A percentile compares a stretch with the other conserved stretches of the same genome.
Evolutionary conservation across 2,113 vertebrate species (phyloP).

Genomic region (Sebastes schlegelii): DNA sequence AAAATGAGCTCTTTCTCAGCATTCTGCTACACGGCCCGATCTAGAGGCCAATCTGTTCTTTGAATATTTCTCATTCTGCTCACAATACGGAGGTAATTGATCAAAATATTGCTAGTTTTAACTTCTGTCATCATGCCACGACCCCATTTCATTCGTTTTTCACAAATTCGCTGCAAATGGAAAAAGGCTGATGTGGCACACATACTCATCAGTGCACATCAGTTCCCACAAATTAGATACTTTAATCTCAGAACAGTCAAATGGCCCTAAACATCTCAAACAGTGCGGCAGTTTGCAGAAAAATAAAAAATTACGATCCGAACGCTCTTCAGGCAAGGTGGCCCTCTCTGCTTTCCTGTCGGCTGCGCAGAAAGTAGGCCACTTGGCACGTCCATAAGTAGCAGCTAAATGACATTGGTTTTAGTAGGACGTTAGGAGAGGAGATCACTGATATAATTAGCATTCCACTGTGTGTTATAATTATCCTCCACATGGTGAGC

Average conservation of each 20-base stretch:
- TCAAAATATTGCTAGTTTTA: neutral
- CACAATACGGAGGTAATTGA: neutral
- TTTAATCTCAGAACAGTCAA: constrained; percentile 29
- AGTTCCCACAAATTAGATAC: constrained; percentile 38
- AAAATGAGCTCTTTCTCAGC: neutral
- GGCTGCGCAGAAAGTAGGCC: constrained; percentile 71
- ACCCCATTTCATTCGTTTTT: constrained; percentile 10
- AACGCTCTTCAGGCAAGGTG: constrained; percentile 19
- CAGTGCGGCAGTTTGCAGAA: constrained; percentile 12
- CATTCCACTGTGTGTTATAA: constrained; percentile 73
- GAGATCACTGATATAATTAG: constrained; percentile 82
- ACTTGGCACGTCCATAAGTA: constrained; percentile 58
- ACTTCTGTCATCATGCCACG: constrained; percentile 5
- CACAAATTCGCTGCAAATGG: constrained; percentile 20
- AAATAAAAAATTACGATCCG: constrained; percentile 6
- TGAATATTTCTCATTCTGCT: constrained; percentile 1
- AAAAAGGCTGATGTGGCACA: constrained; percentile 14
- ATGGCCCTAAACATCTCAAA: constrained; percentile 38
- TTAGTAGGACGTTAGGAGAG: constrained; percentile 79
- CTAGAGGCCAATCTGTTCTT: neutral
- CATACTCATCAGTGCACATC: constrained; percentile 11
- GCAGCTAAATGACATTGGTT: constrained; percentile 79
- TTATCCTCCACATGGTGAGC: constrained; percentile 73
- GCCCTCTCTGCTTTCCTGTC: constrained; percentile 25
- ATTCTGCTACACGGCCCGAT: neutral